phyloP scores from a whole-genome alignment of 2,888 invertebrate genomes.

The Homarus gammarus region DNA sequence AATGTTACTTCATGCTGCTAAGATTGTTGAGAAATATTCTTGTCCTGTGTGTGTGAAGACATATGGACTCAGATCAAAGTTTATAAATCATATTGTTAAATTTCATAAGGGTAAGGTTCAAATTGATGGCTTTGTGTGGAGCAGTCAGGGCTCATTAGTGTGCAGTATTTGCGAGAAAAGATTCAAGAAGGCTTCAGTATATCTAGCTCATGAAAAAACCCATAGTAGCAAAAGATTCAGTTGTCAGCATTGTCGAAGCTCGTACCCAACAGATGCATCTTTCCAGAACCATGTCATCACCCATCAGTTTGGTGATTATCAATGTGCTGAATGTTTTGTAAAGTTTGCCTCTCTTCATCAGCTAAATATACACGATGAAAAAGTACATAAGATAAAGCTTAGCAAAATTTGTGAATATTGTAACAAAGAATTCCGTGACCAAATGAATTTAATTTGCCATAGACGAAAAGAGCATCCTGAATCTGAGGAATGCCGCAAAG shows the following conservation, averaged over 20 bases:
- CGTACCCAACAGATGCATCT: conserved; percentile 21
- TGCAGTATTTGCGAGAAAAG: conserved; percentile 51
- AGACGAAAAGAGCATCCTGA: conserved; percentile 63
- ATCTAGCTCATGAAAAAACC: conserved; percentile 60
- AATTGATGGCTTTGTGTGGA: conserved; percentile 59
- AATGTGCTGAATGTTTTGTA: conserved; percentile 45
- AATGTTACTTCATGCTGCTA: conserved; percentile 21
- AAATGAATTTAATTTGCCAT: conserved; percentile 45
- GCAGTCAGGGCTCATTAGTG: conserved; percentile 43
- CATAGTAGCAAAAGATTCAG: conserved; percentile 36
- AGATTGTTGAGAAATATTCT: conserved; percentile 19
- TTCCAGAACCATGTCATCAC: conserved; percentile 61
- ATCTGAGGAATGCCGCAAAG: conserved; percentile 54
- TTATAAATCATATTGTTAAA: conserved; percentile 50
- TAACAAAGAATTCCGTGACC: conserved; percentile 49
- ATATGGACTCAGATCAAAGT: conserved; percentile 38
- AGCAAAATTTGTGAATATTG: conserved; percentile 58
- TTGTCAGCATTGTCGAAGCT: conserved; percentile 52
- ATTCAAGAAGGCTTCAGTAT: conserved; percentile 59
- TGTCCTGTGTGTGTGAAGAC: conserved; percentile 57
- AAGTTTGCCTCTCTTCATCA: conserved; percentile 63
- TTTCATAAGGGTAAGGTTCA: conserved; percentile 57
- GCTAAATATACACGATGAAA: conserved; percentile 52
- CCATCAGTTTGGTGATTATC: conserved; percentile 67
- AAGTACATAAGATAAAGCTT: conserved; percentile 36